Percentiles rank a stretch among this genome's conserved stretches.
These are phyloP conservation scores for Numida meleagris DNA, from an alignment of 2,113 vertebrate species.

Conservation along the genomic window DNA sequence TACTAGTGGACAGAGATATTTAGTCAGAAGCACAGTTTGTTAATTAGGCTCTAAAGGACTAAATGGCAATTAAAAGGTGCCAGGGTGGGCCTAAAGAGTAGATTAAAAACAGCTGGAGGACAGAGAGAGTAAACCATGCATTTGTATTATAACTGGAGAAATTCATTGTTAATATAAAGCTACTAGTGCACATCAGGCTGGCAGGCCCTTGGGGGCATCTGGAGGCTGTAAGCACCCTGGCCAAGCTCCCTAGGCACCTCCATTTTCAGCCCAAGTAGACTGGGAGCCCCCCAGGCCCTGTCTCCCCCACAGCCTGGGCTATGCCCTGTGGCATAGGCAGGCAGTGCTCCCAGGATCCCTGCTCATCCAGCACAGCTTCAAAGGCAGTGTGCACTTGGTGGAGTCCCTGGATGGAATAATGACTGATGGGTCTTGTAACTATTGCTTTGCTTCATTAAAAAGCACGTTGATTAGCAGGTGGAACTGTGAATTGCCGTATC, in stretches of 20 bases:
- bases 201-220: fast-evolving
- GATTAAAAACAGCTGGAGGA: background rate
- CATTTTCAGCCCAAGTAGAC: background rate
- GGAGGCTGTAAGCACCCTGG: background rate
- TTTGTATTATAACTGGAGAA: background rate
- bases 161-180: fast-evolving
- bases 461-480: background rate
- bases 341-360: background rate
- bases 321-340: too few relatives aligned
- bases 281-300: fast-evolving
- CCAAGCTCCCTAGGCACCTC: too few relatives aligned
- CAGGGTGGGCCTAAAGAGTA: background rate
- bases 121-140: background rate
- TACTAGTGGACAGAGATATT: background rate
- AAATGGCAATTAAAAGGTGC: background rate
- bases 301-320: background rate
- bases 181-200: fast-evolving
- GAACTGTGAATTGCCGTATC: fast-evolving
- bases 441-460: background rate
- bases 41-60: background rate
- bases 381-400: background rate
- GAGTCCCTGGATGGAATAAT: background rate
- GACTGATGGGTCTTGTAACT: background rate
- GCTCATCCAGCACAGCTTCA: background rate
- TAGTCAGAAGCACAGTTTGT: background rate